A percentile compares a stretch with the other conserved stretches of the same genome.
phyloP scores from a whole-genome alignment of 64 coral and sea anemone species.

The Montipora cactus region DNA sequence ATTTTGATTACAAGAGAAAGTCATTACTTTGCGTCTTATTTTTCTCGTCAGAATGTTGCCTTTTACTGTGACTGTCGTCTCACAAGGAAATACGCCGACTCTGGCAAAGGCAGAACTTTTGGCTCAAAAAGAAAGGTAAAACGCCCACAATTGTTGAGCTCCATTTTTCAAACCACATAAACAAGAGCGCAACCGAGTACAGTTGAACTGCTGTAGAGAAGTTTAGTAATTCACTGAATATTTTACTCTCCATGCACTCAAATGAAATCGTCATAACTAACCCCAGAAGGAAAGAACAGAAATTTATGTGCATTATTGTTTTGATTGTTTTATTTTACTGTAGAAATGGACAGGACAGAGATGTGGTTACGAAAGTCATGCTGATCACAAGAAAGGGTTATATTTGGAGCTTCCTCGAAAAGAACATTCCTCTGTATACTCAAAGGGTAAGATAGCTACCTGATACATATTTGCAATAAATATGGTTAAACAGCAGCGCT shows the following conservation, averaged over 20 bases:
- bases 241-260: no score
- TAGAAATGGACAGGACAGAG: constrained; percentile 41
- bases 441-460: constrained; percentile 52
- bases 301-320: background rate
- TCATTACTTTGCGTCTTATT: background rate
- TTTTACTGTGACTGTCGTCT: constrained; percentile 45
- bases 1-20: background rate
- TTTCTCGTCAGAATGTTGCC: constrained; percentile 19
- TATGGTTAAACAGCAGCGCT: background rate
- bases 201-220: no score
- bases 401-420: constrained; percentile 62
- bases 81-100: background rate
- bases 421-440: constrained; percentile 63
- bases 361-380: background rate
- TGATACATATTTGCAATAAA: background rate
- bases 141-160: background rate
- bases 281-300: no score
- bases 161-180: background rate
- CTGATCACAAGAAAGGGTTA: constrained; percentile 57
- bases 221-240: no score
- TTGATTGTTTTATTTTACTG: constrained; percentile 12
- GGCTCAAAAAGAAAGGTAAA: constrained; percentile 10
- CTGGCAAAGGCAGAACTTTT: background rate
- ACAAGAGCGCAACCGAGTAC: background rate
- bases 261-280: no score